Evolutionary conservation across 2,888 invertebrate species (phyloP), one percentile per base, ranked within the genome.

Genomic region (Lissonota sp.): DNA sequence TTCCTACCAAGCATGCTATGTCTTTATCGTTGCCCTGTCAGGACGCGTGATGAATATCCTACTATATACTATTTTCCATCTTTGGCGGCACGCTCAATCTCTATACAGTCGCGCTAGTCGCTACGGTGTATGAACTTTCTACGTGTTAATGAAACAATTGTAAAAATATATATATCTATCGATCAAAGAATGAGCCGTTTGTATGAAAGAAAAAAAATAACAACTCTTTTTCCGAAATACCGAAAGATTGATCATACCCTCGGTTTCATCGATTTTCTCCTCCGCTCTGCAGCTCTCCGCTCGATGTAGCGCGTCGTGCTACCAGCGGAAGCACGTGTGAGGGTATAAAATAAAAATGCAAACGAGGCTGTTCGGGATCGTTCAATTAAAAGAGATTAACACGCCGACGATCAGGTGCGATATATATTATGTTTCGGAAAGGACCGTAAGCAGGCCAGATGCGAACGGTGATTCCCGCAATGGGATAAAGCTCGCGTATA

Each of bases 311-410:
- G 3, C 1, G 26, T 26, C 26, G 26, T 26, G 3, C 1, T 26
- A 26, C 26, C 26, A n/a, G n/a, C n/a, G 26, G 26, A 26, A 26
- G 26, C 26, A 26, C 26, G 26, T 26, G 37, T 16, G 46, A 63
- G 6, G 26, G 42, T 14, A 42, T 12, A 42, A 26, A 62, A 40
- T 39, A 49, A 60, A 51, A 71, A 53, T 26, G 0, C 53, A 16
- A 42, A 63, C 6, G 3, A 62, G 62, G 8, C 16, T 26, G 6
- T 42, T n/a, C 4, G 51, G 51, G 53, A 63, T 40, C 8, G 42
- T 26, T 72, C 53, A 72, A 72, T 72, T 63, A 72, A n/a, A n/a
- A 72, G 72, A 72, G 60, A 5, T 72, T 42, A 53, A 53, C 42
- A 44, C 26, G 26, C 5, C 0, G 26, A 40, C 14, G n/a, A 37